Base-by-base conservation (phyloP, 2,888 invertebrate species). In the Bhutanitis thaidina region DNA sequence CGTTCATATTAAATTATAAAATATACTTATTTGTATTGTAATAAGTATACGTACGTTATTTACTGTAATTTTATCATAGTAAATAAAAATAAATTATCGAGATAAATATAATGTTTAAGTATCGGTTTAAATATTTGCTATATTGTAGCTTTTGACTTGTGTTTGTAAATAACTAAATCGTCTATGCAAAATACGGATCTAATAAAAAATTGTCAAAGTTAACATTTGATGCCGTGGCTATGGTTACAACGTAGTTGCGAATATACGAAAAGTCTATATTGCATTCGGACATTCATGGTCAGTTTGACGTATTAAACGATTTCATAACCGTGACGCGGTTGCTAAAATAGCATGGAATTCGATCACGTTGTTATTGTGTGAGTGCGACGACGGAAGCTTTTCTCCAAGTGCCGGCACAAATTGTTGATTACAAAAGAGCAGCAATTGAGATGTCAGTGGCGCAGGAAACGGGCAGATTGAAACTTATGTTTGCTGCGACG, bases 391-490 rank as follows among this genome's bases (percentile, higher is more conserved):
- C 70, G 74, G 82, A 74, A 74, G 79, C 73, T 67, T 72, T 70
- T 72, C 72, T 71, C 65, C 64, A 75, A 76, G 74, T 78, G 77
- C 73, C 76, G 77, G 76, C 78, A 82, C 83, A 85, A 80, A 84
- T 85, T 80, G 84, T 76, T 82, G 83, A 85, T 87, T 85, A 87
- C 85, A 87, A 87, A 88, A 87, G 88, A 87, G 84, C 82, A 82
- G 75, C 86, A 84, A 87, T 87, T 87, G 86, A 86, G 80, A 80
- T 77, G 83, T 84, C 80, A 79, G 74, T 69, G 69, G 56, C 74
- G 77, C 85, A 86, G 87, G 86, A 87, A 84, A 71, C 67, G 69
- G 59, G 61, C 74, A 77, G 77, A 86, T 88, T 87, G 85, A 82
- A 81, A 86, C 79, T 84, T 83, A 84, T 84, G 79, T 79, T 75